Evolutionary conservation across 2,888 invertebrate genomes (phyloP), one percentile per base, ranked within the genome.

Genomic region (Lepidocyrtinus sp.): DNA sequence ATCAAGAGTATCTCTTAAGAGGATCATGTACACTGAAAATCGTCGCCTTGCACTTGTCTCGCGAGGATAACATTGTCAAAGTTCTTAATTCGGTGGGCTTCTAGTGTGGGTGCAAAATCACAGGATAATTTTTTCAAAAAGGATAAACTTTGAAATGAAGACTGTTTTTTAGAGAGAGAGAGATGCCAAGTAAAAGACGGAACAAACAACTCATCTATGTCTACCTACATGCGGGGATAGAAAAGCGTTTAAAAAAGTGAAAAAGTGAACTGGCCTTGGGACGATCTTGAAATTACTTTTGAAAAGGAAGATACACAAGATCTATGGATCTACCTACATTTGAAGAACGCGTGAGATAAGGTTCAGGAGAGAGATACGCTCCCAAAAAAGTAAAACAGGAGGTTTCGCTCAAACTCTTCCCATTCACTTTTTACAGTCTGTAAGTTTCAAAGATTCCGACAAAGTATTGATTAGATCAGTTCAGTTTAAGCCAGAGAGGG

Each of bases 1-100:
- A n/a, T n/a, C n/a, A n/a, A n/a, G n/a, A n/a, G n/a, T n/a, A n/a
- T n/a, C n/a, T n/a, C n/a, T n/a, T n/a, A n/a, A n/a, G n/a, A n/a
- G n/a, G n/a, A n/a, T n/a, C n/a, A n/a, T 19, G 5, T 5, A 21
- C 67, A 19, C 5, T 46, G 9, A 5, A 67, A n/a, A 67, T 67
- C 22, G 46, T 73, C 73, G 50, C 73, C 73, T 73, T 73, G 73
- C 55, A 64, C 73, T 73, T 73, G 64, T 55, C 64, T 55, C 24
- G 1, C n/a, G n/a, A n/a, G n/a, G n/a, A 15, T 17, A 72, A n/a
- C n/a, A 61, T 59, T 69, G 69, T 69, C 69, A 69, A 69, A 12
- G 12, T 7, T n/a, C 45, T 19, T 17, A 9, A 17, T 26, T 2
- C 22, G 21, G 21, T 5, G 3, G 22, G 5, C 12, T 61, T 61